A percentile compares a stretch with the other conserved stretches of the same genome.
These are phyloP conservation scores for Cyclophora albipunctata DNA, from an alignment of 2,888 invertebrate genomes.

Conservation along the genomic window DNA sequence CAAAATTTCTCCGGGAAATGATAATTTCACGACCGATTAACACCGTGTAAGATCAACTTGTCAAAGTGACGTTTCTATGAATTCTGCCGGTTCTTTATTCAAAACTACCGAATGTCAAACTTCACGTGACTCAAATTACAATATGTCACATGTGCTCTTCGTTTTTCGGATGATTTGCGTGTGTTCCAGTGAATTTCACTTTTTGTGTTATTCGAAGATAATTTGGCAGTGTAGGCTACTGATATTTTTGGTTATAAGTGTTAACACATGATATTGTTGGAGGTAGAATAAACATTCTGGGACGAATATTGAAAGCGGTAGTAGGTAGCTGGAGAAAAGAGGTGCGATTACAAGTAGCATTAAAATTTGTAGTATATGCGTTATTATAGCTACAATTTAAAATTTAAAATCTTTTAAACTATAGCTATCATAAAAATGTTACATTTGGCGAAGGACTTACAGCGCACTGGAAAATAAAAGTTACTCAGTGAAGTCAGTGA, in stretches of 20 bases:
- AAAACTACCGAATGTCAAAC: slow-evolving; percentile 41
- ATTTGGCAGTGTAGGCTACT: slow-evolving; percentile 39
- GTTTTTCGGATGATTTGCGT: slow-evolving; percentile 37
- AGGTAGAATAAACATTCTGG: no score
- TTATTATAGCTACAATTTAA: no score
- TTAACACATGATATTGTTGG: slow-evolving; percentile 9
- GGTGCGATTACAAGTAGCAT: no score
- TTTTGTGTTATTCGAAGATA: slow-evolving; percentile 20
- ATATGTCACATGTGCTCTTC: slow-evolving; percentile 44
- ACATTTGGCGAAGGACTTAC: no score
- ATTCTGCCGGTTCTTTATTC: slow-evolving; percentile 37
- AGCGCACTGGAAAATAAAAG: no score
- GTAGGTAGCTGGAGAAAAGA: no score
- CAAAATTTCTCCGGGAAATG: no score
- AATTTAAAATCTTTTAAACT: no score
- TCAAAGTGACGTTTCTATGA: slow-evolving; percentile 52
- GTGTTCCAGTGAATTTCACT: slow-evolving; percentile 37
- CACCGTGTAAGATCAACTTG: slow-evolving; percentile 33
- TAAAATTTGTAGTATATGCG: no score
- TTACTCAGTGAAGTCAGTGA: no score
- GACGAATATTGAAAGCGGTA: no score
- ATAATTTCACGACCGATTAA: slow-evolving; percentile 57
- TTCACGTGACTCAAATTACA: slow-evolving; percentile 45
- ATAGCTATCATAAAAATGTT: no score
- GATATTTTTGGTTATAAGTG: slow-evolving; percentile 19